These are phyloP conservation scores for Cepaea nemoralis DNA, from an alignment of 1,140 invertebrate genomes.

Conservation along the genomic window DNA sequence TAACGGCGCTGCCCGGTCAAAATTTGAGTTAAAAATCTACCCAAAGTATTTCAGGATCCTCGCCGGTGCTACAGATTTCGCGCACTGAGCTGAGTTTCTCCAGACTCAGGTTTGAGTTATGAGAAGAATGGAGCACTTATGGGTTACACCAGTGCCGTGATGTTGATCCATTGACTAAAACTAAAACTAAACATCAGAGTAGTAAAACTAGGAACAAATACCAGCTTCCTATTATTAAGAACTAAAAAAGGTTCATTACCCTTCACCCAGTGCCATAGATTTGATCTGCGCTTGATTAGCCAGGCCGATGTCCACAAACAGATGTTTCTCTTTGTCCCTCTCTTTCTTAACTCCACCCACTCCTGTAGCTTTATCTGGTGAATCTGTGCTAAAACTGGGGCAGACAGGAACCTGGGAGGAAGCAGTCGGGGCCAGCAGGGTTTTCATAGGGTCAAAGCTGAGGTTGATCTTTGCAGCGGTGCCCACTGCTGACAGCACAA, in stretches of 20 bases:
- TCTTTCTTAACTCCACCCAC: constrained; percentile 42
- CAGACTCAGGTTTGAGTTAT: too few relatives aligned
- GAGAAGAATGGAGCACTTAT: too few relatives aligned
- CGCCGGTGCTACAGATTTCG: too few relatives aligned
- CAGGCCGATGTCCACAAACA: constrained; percentile 67
- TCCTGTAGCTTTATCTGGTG: background rate
- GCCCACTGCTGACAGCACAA: constrained; percentile 91
- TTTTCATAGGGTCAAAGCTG: constrained; percentile 44
- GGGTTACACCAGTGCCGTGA: too few relatives aligned
- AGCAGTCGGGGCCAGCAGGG: background rate
- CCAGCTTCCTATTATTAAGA: too few relatives aligned
- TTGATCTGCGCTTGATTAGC: constrained; percentile 58
- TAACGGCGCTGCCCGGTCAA: too few relatives aligned
- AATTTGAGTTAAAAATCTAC: too few relatives aligned
- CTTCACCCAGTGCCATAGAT: background rate
- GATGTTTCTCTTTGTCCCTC: constrained; percentile 61
- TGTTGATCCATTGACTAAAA: too few relatives aligned
- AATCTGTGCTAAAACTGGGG: background rate
- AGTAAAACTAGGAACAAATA: too few relatives aligned
- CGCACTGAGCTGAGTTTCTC: too few relatives aligned
- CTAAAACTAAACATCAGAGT: too few relatives aligned
- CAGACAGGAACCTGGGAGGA: background rate
- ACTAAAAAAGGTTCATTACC: background rate
- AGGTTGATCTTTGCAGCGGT: constrained; percentile 87
- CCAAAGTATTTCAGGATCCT: too few relatives aligned